These are phyloP conservation scores for Macrobrachium rosenbergii DNA, from an alignment of 1,140 invertebrate genomes.

Conservation along the genomic window DNA sequence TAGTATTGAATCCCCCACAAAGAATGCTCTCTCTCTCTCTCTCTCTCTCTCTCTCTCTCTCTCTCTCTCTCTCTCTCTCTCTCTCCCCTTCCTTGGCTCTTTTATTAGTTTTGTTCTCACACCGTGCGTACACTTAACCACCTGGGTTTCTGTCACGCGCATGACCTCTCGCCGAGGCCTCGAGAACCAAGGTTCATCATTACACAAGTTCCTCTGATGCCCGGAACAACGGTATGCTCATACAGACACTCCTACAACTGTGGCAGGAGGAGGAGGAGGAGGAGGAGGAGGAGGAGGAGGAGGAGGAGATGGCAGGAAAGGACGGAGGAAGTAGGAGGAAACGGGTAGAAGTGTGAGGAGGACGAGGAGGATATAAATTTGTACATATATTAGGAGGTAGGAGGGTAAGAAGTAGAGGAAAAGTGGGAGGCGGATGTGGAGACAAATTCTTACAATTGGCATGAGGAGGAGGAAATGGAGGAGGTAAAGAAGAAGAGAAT, in stretches of 20 bases:
- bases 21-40: background rate
- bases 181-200: no score
- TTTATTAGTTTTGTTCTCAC: no score
- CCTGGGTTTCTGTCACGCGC: background rate
- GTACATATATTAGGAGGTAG: background rate
- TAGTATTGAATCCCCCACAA: no score
- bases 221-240: no score
- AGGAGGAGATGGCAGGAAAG: no score
- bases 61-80: background rate
- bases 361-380: background rate
- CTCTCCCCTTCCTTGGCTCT: background rate
- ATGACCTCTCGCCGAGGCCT: background rate
- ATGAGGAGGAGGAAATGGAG: background rate
- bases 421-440: background rate
- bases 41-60: background rate
- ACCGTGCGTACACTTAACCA: background rate
- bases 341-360: background rate
- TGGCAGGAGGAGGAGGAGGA: no score
- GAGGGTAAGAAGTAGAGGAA: background rate
- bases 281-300: no score
- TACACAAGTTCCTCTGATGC: background rate
- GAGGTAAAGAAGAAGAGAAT: background rate
- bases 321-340: background rate
- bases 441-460: background rate
- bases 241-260: no score